Conservation (phyloP, 2,797 vertebrate species). For the Acanthiza pusilla region DNA sequence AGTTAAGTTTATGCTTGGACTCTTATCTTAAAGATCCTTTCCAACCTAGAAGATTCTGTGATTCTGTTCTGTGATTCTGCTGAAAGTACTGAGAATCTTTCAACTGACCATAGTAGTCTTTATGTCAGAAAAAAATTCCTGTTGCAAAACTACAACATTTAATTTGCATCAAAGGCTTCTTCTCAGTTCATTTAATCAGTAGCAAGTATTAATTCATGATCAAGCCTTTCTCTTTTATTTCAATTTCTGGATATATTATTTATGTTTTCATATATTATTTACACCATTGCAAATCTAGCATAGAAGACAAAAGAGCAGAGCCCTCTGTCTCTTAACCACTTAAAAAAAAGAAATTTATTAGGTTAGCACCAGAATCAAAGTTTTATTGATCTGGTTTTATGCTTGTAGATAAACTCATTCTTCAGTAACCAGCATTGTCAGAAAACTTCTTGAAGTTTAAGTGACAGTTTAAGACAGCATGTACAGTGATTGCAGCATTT, state of each 20-base stretch:
- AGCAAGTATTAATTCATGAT: background rate
- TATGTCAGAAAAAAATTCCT: background rate
- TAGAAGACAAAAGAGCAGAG: background rate
- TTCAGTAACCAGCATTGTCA: background rate
- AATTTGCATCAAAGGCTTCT: background rate
- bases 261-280: background rate
- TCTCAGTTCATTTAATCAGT: background rate
- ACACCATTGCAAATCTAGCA: background rate
- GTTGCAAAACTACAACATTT: background rate
- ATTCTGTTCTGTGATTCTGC: background rate
- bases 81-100: background rate
- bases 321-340: background rate
- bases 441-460: background rate
- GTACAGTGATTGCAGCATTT: background rate
- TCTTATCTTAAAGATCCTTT: background rate
- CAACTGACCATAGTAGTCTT: accelerated
- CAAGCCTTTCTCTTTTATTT: background rate
- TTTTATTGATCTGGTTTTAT: background rate
- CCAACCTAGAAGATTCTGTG: background rate
- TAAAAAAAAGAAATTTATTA: background rate
- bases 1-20: background rate
- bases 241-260: background rate
- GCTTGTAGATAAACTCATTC: background rate
- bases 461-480: background rate
- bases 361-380: background rate